phyloP scores from a whole-genome alignment of 37 sponge, comb jelly and placozoan genomes.

The Bolinopsis microptera region DNA sequence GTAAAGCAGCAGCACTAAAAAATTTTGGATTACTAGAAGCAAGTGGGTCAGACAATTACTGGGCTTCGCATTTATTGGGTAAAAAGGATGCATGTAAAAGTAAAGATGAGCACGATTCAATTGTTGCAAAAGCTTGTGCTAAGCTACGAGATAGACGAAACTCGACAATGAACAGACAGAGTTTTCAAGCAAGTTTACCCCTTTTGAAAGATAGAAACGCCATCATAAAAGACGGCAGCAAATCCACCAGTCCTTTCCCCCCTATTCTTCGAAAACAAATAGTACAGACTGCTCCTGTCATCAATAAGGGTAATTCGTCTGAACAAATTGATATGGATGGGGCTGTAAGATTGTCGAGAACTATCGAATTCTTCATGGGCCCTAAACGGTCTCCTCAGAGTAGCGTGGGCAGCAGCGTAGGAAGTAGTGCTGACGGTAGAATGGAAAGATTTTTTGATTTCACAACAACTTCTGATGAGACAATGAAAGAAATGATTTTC shows the following conservation, averaged over 20 bases:
- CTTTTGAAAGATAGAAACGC: neutral
- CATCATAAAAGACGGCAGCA: neutral
- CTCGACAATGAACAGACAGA: neutral
- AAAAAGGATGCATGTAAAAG: neutral
- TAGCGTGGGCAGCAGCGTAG: neutral
- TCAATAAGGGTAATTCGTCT: neutral
- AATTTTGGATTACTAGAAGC: neutral
- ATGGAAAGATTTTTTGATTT: neutral
- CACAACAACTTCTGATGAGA: neutral
- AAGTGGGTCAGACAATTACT: neutral
- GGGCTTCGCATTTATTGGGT: neutral
- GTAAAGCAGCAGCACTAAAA: neutral
- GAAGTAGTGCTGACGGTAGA: neutral
- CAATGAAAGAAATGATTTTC: slow-evolving; percentile 27
- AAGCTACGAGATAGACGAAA: neutral
- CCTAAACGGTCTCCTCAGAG: neutral
- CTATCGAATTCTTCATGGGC: neutral
- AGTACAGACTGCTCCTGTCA: neutral
- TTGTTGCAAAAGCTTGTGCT: neutral
- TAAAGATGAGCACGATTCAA: neutral
- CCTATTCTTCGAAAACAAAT: neutral
- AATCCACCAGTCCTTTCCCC: neutral
- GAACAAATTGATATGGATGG: slow-evolving; percentile 1
- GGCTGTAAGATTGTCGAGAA: neutral
- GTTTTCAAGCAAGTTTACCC: neutral